Evolutionary conservation across 2,888 invertebrate species (phyloP).

Genomic region (Aproaerema taeniolella): DNA sequence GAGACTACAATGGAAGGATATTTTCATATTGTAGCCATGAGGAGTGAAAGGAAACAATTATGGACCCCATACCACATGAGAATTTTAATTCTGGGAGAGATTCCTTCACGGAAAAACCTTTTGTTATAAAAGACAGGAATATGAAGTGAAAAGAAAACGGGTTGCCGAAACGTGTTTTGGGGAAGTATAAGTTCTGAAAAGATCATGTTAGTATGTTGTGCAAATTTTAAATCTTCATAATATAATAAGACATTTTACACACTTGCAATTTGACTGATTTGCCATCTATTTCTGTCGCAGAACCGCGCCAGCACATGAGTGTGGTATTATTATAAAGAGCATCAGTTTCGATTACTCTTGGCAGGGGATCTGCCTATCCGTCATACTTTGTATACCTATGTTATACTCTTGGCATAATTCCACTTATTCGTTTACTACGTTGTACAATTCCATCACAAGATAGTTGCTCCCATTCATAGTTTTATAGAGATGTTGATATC

Average conservation of each 20-base stretch:
- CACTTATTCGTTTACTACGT: slow-evolving; percentile 35
- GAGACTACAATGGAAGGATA: slow-evolving; percentile 5
- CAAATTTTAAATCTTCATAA: too few species aligned
- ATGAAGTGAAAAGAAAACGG: too few species aligned
- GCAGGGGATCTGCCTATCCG: slow-evolving; percentile 32
- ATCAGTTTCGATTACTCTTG: slow-evolving; percentile 31
- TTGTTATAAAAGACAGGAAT: background rate
- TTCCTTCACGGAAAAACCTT: background rate
- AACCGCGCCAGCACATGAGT: slow-evolving; percentile 23
- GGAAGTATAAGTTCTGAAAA: too few species aligned
- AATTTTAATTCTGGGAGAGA: slow-evolving; percentile 5
- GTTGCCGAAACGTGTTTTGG: too few species aligned
- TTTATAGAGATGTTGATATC: too few species aligned
- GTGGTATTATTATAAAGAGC: slow-evolving; percentile 24
- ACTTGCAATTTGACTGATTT: slow-evolving; percentile 27
- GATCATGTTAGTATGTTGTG: too few species aligned
- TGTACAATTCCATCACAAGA: slow-evolving; percentile 22
- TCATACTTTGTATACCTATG: slow-evolving; percentile 39
- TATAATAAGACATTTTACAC: too few species aligned
- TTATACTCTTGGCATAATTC: slow-evolving; percentile 39
- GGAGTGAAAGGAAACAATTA: slow-evolving; percentile 15
- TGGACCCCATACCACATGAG: slow-evolving; percentile 10
- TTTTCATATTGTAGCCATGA: slow-evolving; percentile 4
- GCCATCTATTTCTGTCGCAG: slow-evolving; percentile 32
- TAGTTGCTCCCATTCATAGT: slow-evolving; percentile 32